Evolutionary conservation across 2,888 invertebrate species (phyloP).

Genomic region (Acronicta alni): DNA sequence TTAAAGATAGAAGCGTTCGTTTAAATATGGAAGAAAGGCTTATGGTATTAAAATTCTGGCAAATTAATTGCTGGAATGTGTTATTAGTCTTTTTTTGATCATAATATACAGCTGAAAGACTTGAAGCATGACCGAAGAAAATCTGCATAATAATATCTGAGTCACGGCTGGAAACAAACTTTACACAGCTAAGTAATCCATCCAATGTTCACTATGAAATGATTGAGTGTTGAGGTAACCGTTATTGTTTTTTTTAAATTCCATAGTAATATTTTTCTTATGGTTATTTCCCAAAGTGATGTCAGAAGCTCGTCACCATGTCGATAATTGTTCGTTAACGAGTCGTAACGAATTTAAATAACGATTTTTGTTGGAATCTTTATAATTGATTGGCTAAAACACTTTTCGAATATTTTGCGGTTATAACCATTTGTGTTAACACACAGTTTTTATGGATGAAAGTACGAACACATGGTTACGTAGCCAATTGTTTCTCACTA

Average conservation of each 20-base stretch:
- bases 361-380: conserved; percentile 51
- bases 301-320: conserved; percentile 65
- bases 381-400: conserved; percentile 51
- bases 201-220: conserved; percentile 53
- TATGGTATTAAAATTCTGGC: conserved; percentile 1
- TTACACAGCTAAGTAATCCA: conserved; percentile 57
- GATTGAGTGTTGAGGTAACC: conserved; percentile 68
- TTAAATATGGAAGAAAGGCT: not conserved
- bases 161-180: conserved; percentile 47
- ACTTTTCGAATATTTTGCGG: conserved; percentile 32
- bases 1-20: no score
- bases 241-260: conserved; percentile 65
- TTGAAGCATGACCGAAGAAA: conserved; percentile 54
- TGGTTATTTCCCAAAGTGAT: conserved; percentile 63
- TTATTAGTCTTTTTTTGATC: conserved; percentile 62
- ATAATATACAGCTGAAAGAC: conserved; percentile 41
- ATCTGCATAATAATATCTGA: conserved; percentile 73
- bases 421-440: conserved; percentile 43
- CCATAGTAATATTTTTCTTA: conserved; percentile 37
- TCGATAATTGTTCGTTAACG: conserved; percentile 52
- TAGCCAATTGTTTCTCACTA: conserved; percentile 66
- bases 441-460: conserved; percentile 47
- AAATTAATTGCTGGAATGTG: conserved; percentile 42
- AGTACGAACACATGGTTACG: conserved; percentile 58
- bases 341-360: conserved; percentile 54